Evolutionary conservation across 1,140 invertebrate species (phyloP).

Genomic region (Scaptodrosophila lebanonensis): DNA sequence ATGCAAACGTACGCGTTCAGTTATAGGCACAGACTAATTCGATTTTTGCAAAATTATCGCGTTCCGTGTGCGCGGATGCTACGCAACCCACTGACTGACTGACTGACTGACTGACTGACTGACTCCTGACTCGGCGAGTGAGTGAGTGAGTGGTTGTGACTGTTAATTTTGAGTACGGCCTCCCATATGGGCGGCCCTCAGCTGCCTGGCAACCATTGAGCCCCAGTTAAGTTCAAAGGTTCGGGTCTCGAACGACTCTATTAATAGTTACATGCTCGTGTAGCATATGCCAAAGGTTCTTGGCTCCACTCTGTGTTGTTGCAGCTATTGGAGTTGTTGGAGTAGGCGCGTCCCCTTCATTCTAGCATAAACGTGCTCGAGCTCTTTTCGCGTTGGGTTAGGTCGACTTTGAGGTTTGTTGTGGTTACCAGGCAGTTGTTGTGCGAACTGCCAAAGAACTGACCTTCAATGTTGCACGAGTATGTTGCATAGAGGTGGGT

Average conservation of each 20-base stretch:
- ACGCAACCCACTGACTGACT: conserved; percentile 9
- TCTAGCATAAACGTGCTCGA: conserved; percentile 21
- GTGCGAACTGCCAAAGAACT: conserved; percentile 32
- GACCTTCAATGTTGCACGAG: conserved; percentile 18
- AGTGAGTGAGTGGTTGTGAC: conserved; percentile 36
- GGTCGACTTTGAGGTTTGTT: conserved; percentile 41
- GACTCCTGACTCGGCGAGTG: conserved; percentile 51
- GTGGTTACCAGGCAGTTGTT: conserved; percentile 21
- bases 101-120: conserved; percentile 3
- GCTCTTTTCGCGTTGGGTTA: conserved; percentile 48
- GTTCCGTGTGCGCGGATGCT: neutral
- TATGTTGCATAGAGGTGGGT: neutral
- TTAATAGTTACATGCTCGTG: conserved; percentile 56
- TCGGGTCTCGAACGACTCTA: conserved; percentile 67
- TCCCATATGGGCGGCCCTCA: conserved; percentile 11
- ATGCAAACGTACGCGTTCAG: conserved; percentile 30
- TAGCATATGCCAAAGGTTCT: conserved; percentile 5
- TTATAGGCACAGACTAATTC: conserved; percentile 47
- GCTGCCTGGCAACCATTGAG: conserved; percentile 64
- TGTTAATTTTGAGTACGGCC: conserved; percentile 51
- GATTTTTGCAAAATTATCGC: conserved; percentile 14
- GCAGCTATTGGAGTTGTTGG: conserved; percentile 3
- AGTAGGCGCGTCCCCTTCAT: neutral
- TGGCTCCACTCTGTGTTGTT: neutral
- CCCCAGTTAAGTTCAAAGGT: conserved; percentile 70